Evolutionary conservation across 2,113 vertebrate species (phyloP), one percentile per base, ranked within the genome.

Genomic region (Sula dactylatra): DNA sequence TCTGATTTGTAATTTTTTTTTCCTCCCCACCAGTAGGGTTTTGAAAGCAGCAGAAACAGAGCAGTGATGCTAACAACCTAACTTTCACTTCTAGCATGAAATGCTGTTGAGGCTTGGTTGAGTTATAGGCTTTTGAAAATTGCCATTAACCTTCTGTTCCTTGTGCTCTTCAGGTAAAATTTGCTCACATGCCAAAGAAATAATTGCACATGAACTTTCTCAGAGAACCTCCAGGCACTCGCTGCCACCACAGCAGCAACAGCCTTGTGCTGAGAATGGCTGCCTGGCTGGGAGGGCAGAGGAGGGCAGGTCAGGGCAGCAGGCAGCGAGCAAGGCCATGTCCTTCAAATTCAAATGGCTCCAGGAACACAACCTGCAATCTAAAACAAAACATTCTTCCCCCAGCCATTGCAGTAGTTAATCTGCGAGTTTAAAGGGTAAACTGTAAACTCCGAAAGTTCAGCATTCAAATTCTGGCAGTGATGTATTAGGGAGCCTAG

Each of bases 131-230:
- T 93, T 96, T 69, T n/a, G 34, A 80, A 96, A 82, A 91, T 65
- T 79, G 66, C 65, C 58, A 65, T 96, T 96, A 97, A 88, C 93
- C 73, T 94, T 95, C 86, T 79, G 59, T 82, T 88, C 61, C 47
- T 91, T 74, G 11, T 69, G 54, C 44, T 96, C 77, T 69, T 94
- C 83, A 79, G 77, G 81, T 96, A 91, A 85, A 83, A 58, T 76
- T 69, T 82, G 58, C 56, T 94, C 80, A 72, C 66, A 44, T 85
- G 77, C 45, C 82, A 80, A 85, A 87, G 62, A 92, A 94, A 84
- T 85, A 94, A 96, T 84, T 81, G 13, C 36, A 56, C 4, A 0
- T 82, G 88, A 94, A 82, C 83, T 93, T 94, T 85, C 65, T 72
- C 32, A 45, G 45, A 76, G 93, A 93, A 69, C 74, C 94, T 77